Percentiles rank a stretch among this genome's conserved stretches.
Evolutionary conservation across 2,113 vertebrate species (phyloP).

Genomic region (Archocentrus centrarchus): DNA sequence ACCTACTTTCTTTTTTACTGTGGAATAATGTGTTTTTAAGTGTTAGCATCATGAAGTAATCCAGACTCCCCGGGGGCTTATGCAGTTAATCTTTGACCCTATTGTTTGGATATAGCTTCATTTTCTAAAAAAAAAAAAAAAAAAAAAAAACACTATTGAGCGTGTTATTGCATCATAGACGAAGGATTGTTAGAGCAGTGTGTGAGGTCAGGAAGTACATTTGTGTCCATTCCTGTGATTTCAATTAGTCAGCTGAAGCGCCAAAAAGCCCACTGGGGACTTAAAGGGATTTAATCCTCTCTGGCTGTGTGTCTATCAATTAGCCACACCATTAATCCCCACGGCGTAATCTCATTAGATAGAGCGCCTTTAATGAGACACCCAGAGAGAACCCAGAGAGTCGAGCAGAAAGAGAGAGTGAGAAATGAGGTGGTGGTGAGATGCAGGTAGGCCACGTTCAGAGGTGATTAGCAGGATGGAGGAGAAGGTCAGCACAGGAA

Average conservation of each 20-base stretch:
- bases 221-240: slow-evolving; percentile 76
- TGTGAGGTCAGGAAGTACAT: slow-evolving; percentile 62
- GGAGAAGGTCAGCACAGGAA: slow-evolving; percentile 46
- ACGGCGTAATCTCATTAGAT: slow-evolving; percentile 82
- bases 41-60: neutral
- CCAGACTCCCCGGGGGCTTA: slow-evolving; percentile 25
- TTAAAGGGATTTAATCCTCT: slow-evolving; percentile 80
- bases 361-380: slow-evolving; percentile 81
- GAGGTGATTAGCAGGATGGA: slow-evolving; percentile 68
- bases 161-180: slow-evolving; percentile 31
- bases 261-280: slow-evolving; percentile 74
- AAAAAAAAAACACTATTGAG: slow-evolving; percentile 13
- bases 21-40: slow-evolving; percentile 10
- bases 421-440: slow-evolving; percentile 58
- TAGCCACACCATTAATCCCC: slow-evolving; percentile 84
- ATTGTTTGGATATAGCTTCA: slow-evolving; percentile 37
- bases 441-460: slow-evolving; percentile 67
- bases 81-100: slow-evolving; percentile 49
- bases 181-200: slow-evolving; percentile 9
- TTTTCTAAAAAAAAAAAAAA: slow-evolving; percentile 39
- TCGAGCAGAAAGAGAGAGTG: slow-evolving; percentile 37
- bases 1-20: slow-evolving; percentile 4
- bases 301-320: slow-evolving; percentile 82
- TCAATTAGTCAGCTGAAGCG: slow-evolving; percentile 77
- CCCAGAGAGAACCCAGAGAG: slow-evolving; percentile 66